These are phyloP conservation scores for Anadara kagoshimensis DNA, from an alignment of 1,140 invertebrate species.

Conservation along the genomic window DNA sequence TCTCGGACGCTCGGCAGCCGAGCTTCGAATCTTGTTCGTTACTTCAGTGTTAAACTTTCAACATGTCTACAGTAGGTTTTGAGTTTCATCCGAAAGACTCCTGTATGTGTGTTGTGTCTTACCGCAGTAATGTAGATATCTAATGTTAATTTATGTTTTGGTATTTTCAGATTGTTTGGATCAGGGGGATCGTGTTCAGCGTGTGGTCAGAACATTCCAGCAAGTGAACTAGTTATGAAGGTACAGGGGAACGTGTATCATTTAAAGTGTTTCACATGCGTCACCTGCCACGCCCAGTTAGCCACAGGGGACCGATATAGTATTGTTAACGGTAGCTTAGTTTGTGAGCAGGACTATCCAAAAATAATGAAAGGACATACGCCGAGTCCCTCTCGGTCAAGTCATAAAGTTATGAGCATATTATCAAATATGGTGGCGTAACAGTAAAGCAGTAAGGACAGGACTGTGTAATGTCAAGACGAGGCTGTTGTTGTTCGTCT, in stretches of 20 bases:
- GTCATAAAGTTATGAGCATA: constrained; percentile 9
- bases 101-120: too few relatives aligned
- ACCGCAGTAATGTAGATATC: too few relatives aligned
- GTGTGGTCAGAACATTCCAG: constrained; percentile 91
- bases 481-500: too few relatives aligned
- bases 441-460: too few relatives aligned
- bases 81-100: too few relatives aligned
- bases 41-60: too few relatives aligned
- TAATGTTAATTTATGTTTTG: too few relatives aligned
- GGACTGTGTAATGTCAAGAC: too few relatives aligned
- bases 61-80: too few relatives aligned
- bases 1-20: too few relatives aligned
- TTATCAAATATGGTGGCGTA: too few relatives aligned
- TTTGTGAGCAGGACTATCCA: constrained; percentile 95
- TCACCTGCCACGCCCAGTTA: constrained; percentile 90
- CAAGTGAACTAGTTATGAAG: constrained; percentile 93
- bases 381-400: constrained; percentile 14
- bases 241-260: constrained; percentile 85
- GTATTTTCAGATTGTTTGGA: constrained; percentile 88
- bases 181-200: constrained; percentile 88
- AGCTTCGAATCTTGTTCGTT: too few relatives aligned
- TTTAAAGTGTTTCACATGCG: constrained; percentile 93
- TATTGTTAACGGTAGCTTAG: constrained; percentile 86
- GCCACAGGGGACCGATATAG: constrained; percentile 93
- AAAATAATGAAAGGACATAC: constrained; percentile 84